Base-by-base conservation (phyloP, 2,888 invertebrate species). In the Oscheius myriophilus region DNA sequence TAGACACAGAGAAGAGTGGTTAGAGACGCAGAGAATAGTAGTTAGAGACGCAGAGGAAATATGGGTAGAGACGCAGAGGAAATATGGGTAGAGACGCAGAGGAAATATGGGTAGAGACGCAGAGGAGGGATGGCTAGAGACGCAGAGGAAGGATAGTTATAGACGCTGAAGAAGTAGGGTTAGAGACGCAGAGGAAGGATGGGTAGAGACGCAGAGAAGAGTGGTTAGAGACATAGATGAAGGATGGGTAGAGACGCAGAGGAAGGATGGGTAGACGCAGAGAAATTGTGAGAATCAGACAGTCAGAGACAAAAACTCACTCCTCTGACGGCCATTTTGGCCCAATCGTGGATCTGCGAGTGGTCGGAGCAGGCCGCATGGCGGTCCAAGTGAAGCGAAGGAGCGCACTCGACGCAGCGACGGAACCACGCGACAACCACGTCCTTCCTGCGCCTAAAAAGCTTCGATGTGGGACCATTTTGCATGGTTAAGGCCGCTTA, bases 321-420 rank as follows among this genome's bases (percentile, higher is more conserved):
- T n/a, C 49, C 25, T 49, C 49, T 61, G 25, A 46, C 33, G 9
- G 46, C 12, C 16, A 11, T 25, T n/a, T 33, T 46, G 21, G 49
- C 25, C 61, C 61, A 61, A 6, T 61, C 61, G 18, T 61, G 26
- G 23, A 61, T 61, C 33, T 61, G 61, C 4, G 61, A 46, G 49
- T 61, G 45, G 16, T 61, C 21, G 3, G 61, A 61, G 11, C 26
- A 26, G 18, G 14, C 18, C n/a, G 61, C 16, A 18, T 61, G 21
- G 26, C 26, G 25, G n/a, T 46, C 49, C 9, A 61, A 18, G 49
- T 46, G 26, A 45, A 61, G 33, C 14, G 14, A 16, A 11, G 61
- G 61, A 46, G 61, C 49, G 49, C 61, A 61, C 11, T 26, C n/a
- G 1, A 49, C 18, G 6, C 46, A 46, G 16, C 49, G 49, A 45